Evolutionary conservation across 2,113 vertebrate genomes (phyloP), one percentile per base, ranked within the genome.

Genomic region (Mirounga angustirostris): DNA sequence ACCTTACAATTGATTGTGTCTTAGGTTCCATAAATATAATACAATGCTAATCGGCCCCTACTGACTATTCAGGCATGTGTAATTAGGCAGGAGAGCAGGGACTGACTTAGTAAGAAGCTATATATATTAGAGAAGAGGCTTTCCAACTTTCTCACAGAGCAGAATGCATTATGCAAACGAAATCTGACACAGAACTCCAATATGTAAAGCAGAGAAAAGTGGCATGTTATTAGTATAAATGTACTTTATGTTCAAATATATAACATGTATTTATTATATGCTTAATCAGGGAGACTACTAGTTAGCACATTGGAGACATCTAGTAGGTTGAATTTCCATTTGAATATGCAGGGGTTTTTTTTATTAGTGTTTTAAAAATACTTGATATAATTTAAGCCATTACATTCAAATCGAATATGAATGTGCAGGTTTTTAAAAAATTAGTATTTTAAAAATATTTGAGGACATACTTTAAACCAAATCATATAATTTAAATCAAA

Each of bases 101-200:
- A 40, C 69, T 92, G 79, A 94, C 83, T 89, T 85, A 91, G 83
- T 76, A 96, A 98, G 52, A 97, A 87, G 50, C 18, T 91, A 58
- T 79, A 58, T 79, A 74, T 89, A 87, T 95, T 87, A 97, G 78
- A 76, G n/a, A 92, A 94, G 76, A 92, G 26, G 76, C 59, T 96
- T 92, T 92, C 92, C 90, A 94, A 85, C 69, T 96, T 97, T 81
- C 73, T 94, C 83, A 88, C 58, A 85, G 76, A 93, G 58, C 46
- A 97, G 84, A 81, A 63, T 87, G 40, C 83, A 93, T 94, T 97
- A 96, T 96, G 96, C 92, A 97, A 97, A 96, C 90, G 92, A 94
- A 97, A 91, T 92, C 94, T 96, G 95, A 98, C 87, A 84, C 22
- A 92, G 63, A 95, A 81, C n/a, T 92, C 80, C 30, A 43, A 85